Evolutionary conservation across 2,797 vertebrate species (phyloP), one percentile per base, ranked within the genome.

Genomic region (Botia kubotai): DNA sequence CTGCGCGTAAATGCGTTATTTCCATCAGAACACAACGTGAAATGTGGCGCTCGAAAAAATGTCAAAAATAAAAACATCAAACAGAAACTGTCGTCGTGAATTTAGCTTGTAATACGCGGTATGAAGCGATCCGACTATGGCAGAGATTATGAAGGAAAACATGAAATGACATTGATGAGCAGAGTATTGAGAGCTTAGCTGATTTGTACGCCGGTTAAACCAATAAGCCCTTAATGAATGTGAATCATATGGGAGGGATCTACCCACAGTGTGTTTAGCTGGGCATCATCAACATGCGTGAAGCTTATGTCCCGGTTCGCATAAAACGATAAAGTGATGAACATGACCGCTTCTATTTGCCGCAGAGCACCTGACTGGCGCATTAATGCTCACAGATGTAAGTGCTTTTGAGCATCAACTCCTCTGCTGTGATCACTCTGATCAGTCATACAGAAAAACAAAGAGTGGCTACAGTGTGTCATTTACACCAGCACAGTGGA

Each of bases 51-150:
- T 76, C 43, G 36, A 72, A 53, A 46, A 71, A 90, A 79, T 72
- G 82, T 89, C 71, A 88, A 48, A 23, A 16, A 70, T 52, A 82
- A 87, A 83, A 84, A 87, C 80, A 87, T 93, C 92, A 87, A 94
- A 94, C 93, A 93, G 87, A 94, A 89, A 93, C 92, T 92, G 91
- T 93, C 91, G 86, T 94, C 91, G 91, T 93, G 83, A 87, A 87
- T 87, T 82, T 80, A 83, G 53, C 87, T 87, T 74, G 72, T 60
- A 67, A 89, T 86, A 85, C 87, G 91, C 91, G 91, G 91, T 90
- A 90, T 88, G 85, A 92, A 93, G 92, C 92, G 67, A 13, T 84
- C 87, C 91, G 90, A 88, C 86, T 87, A 90, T 39, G 88, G 87
- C 77, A 77, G 87, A 88, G 81, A 86, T 85, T 60, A 83, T 43